Conservation (phyloP, 2,888 invertebrate genomes). For the Strigamia transsilvanica region DNA sequence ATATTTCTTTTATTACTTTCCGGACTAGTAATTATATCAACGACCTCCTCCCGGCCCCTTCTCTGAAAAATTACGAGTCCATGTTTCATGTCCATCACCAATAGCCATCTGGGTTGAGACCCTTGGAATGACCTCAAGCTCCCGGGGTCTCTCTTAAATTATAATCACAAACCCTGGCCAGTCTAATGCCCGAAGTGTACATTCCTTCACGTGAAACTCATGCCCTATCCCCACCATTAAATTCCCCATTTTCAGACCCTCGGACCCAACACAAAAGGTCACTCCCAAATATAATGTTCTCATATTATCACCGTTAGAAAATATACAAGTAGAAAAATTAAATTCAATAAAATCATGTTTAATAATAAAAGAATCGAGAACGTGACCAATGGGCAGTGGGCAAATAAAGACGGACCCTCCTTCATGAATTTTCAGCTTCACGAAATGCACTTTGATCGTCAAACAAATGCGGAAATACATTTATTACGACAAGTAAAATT, state of each 20-base stretch:
- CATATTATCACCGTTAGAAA: not conserved
- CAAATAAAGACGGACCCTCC: slow-evolving; percentile 1
- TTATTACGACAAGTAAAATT: not conserved
- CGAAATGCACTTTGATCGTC: not conserved
- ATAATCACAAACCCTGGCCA: slow-evolving; percentile 15
- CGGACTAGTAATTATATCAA: not conserved
- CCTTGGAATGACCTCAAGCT: not conserved
- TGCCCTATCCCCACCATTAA: not conserved
- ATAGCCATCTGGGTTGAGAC: slow-evolving; percentile 9
- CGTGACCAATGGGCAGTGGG: slow-evolving; percentile 15
- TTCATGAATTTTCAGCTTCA: slow-evolving; percentile 15
- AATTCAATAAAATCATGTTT: not conserved
- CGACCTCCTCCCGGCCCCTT: not conserved
- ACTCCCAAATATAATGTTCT: not conserved
- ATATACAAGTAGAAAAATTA: not conserved
- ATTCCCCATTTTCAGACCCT: slow-evolving; percentile 6
- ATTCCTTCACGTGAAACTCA: slow-evolving; percentile 6
- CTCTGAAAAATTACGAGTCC: slow-evolving; percentile 11
- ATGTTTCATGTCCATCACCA: slow-evolving; percentile 20
- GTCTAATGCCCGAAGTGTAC: slow-evolving; percentile 10
- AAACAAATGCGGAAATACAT: not conserved
- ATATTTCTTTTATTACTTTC: no score
- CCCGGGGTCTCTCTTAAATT: slow-evolving; percentile 1
- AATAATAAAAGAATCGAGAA: not conserved
- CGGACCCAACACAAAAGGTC: not conserved